Conservation (phyloP, 2,797 vertebrate species). For the Acanthopagrus latus region DNA sequence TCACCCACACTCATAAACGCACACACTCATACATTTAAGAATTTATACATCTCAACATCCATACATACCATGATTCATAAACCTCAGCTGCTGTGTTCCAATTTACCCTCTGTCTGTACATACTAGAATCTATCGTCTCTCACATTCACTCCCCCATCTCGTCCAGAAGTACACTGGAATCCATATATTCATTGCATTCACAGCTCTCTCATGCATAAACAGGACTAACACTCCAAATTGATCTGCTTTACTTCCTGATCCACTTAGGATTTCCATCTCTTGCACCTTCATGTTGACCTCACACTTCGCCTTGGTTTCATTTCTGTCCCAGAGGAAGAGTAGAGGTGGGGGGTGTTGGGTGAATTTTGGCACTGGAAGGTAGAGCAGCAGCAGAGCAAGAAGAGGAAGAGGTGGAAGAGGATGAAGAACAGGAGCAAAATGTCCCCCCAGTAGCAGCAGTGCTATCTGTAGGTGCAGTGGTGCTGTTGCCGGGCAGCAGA, state of each 20-base stretch:
- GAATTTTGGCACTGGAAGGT: constrained; percentile 88
- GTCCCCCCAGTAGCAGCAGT: constrained; percentile 57
- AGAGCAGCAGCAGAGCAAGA: constrained; percentile 86
- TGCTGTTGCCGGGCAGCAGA: constrained; percentile 59
- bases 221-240: constrained; percentile 54
- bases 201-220: constrained; percentile 57
- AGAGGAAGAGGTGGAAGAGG: constrained; percentile 80
- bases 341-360: constrained; percentile 80
- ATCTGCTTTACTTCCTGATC: constrained; percentile 55
- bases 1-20: constrained; percentile 72
- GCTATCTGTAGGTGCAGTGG: constrained; percentile 66
- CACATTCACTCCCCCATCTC: constrained; percentile 66
- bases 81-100: constrained; percentile 54
- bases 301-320: constrained; percentile 68
- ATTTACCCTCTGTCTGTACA: constrained; percentile 70
- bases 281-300: constrained; percentile 57
- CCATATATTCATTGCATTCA: constrained; percentile 56
- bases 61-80: constrained; percentile 69
- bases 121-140: constrained; percentile 64
- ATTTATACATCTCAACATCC: constrained; percentile 76
- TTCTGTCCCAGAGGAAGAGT: constrained; percentile 86
- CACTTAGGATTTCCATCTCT: constrained; percentile 45
- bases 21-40: constrained; percentile 72
- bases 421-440: constrained; percentile 82
- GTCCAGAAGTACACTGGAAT: constrained; percentile 53